A percentile compares a stretch with the other conserved stretches of the same genome.
These are phyloP conservation scores for Caloenas nicobarica DNA, from an alignment of 2,113 vertebrate genomes.

Conservation along the genomic window DNA sequence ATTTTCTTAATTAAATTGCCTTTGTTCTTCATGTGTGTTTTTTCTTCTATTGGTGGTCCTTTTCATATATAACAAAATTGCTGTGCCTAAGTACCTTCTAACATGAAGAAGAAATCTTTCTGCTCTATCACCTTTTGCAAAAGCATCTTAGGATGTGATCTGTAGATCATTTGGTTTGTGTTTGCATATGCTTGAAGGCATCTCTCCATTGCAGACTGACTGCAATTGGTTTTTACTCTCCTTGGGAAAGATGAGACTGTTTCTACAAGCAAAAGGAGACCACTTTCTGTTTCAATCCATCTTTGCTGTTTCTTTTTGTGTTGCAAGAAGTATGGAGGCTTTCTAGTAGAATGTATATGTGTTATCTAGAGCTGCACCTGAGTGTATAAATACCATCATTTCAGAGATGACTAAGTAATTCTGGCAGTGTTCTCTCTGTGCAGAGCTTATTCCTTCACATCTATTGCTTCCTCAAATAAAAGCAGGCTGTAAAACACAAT, in stretches of 20 bases:
- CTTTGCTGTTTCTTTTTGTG: neutral
- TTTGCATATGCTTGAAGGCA: neutral
- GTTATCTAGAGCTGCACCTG: neutral
- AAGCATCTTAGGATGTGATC: neutral
- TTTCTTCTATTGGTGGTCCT: neutral
- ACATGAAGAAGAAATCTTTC: neutral
- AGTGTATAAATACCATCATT: neutral
- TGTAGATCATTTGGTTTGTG: neutral
- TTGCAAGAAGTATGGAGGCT: neutral
- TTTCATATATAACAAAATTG: neutral
- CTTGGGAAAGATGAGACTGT: neutral
- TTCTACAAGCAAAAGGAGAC: neutral
- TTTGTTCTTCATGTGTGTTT: neutral
- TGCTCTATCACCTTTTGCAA: neutral
- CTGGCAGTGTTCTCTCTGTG: neutral
- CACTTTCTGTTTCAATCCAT: neutral
- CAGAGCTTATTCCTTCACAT: neutral
- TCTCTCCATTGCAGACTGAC: neutral
- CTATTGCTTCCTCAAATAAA: neutral
- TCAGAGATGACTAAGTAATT: neutral
- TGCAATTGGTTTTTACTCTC: neutral
- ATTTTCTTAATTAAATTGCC: neutral
- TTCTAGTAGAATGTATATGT: neutral
- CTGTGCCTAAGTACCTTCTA: neutral
- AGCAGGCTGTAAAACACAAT: neutral